Evolutionary conservation across 2,113 vertebrate genomes (phyloP), one percentile per base, ranked within the genome.

Genomic region (Electrona antarctica): DNA sequence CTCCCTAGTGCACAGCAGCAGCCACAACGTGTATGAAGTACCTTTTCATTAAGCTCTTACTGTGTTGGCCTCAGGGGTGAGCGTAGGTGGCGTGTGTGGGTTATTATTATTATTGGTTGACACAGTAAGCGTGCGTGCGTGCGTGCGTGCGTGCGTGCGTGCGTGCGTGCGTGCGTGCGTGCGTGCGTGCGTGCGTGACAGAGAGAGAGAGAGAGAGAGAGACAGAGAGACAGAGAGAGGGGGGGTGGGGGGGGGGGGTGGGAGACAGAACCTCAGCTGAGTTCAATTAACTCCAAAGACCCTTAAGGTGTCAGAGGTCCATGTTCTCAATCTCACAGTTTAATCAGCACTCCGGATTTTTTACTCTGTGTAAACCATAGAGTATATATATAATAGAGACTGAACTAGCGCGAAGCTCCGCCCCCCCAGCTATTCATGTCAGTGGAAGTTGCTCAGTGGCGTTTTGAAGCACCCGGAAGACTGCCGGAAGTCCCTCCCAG

Each of bases 21-120:
- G 21, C 21, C 21, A 21, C 33, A 41, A 6, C 80, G 58, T 77
- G 78, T 76, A 81, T 84, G 85, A 85, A 90, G 87, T 87, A 89
- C 77, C 84, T 88, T 89, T 90, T 89, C 88, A 91, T 90, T 90
- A 90, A 87, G 83, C 74, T 74, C 76, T 85, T 86, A 85, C 77
- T 86, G 87, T 88, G 76, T 65, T 55, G 77, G 78, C 85, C 88
- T 82, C 77, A 57, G 73, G 82, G 83, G 84, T 58, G 72, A 80
- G 49, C 28, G 55, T 12, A 21, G 71, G 74, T 68, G 65, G 29
- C 29, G 11, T 11, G 8, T 60, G 29, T 11, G 8, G 33, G 29
- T 59, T 21, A 28, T 59, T 21, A 28, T 59, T 21, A 7, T 58
- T 21, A 8, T 13, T 58, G 56, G n/a, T 7, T 28, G 2, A 29